phyloP scores from a whole-genome alignment of 2,888 invertebrate species.

The Dorcus hopei region DNA sequence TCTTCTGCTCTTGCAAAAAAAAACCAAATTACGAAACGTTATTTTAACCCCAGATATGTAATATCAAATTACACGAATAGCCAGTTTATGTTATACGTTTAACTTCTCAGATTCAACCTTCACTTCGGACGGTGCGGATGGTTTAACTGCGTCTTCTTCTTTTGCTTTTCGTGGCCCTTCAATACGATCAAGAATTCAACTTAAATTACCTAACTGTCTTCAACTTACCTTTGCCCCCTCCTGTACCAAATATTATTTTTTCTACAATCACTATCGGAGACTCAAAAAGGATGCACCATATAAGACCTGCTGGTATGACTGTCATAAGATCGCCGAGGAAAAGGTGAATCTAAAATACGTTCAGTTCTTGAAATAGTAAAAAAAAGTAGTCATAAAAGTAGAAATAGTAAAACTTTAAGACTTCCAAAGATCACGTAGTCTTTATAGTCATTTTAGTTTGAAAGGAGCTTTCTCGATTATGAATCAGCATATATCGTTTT shows the following conservation, averaged over 20 bases:
- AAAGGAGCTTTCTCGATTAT: not conserved
- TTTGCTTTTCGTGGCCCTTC: not conserved
- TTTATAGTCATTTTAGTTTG: not conserved
- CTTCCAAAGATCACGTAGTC: not conserved
- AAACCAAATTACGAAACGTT: too few species aligned
- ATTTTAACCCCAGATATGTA: too few species aligned
- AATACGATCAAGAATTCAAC: not conserved
- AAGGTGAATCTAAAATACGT: conserved; percentile 41
- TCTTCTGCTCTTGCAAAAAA: too few species aligned
- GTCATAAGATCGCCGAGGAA: conserved; percentile 50
- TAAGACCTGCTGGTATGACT: conserved; percentile 42
- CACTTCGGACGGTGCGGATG: too few species aligned
- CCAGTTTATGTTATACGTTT: too few species aligned
- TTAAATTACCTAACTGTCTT: not conserved
- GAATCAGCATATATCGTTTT: too few species aligned
- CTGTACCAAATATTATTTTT: conserved; percentile 34
- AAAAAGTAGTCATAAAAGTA: too few species aligned
- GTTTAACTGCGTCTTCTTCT: not conserved
- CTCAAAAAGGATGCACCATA: conserved; percentile 51
- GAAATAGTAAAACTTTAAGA: too few species aligned
- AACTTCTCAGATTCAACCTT: too few species aligned
- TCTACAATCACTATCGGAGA: conserved; percentile 51
- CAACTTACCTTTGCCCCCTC: not conserved
- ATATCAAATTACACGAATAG: too few species aligned
- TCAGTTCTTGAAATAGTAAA: not conserved